phyloP scores from a whole-genome alignment of 2,797 vertebrate species.

The Poeciliopsis gracilis region DNA sequence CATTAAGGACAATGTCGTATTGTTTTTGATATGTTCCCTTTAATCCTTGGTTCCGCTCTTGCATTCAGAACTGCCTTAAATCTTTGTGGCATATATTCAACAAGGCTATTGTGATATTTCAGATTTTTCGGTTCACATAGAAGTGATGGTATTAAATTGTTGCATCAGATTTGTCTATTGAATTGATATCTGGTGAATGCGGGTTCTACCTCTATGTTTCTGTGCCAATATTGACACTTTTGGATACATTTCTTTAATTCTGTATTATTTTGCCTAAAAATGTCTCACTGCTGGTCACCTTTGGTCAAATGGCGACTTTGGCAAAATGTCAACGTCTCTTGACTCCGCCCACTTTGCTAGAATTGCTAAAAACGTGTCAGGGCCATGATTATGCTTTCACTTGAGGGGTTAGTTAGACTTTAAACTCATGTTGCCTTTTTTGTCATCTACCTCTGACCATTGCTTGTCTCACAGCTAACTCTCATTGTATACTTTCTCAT shows the following conservation, averaged over 20 bases:
- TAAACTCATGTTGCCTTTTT: not conserved
- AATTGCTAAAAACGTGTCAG: too few relatives aligned
- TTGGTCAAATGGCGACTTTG: too few relatives aligned
- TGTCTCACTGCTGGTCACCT: too few relatives aligned
- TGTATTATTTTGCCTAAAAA: too few relatives aligned
- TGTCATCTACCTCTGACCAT: not conserved
- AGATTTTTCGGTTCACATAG: not conserved
- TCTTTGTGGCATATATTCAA: not conserved
- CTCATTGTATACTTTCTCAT: not conserved
- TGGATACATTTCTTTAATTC: too few relatives aligned
- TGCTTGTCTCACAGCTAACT: too few relatives aligned
- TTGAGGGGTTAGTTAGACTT: too few relatives aligned
- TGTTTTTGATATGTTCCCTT: not conserved
- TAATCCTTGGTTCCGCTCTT: not conserved
- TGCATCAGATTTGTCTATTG: not conserved
- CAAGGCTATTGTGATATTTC: not conserved
- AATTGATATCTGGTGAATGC: not conserved
- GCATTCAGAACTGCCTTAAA: not conserved
- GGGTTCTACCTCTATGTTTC: too few relatives aligned
- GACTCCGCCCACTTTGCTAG: too few relatives aligned
- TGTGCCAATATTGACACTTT: too few relatives aligned
- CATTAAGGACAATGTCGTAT: not conserved
- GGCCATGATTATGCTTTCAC: too few relatives aligned
- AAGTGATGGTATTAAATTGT: not conserved
- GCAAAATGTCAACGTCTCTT: too few relatives aligned